Percentiles rank a stretch among this genome's conserved stretches.
Evolutionary conservation across 1,140 invertebrate species (phyloP).

Genomic region (Carposina sasakii): DNA sequence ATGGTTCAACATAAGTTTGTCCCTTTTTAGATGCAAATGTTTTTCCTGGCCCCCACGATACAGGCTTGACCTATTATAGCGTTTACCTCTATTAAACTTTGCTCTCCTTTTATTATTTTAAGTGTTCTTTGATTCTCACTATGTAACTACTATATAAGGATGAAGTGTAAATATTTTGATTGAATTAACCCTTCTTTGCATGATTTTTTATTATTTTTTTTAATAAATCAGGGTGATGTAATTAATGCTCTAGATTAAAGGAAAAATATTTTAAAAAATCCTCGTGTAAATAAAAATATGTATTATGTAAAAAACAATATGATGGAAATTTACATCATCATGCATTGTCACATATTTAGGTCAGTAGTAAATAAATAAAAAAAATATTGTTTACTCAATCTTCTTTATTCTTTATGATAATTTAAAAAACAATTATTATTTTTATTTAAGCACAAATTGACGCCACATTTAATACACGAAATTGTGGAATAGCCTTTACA

Average conservation of each 20-base stretch:
- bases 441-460: slow-evolving; percentile 35
- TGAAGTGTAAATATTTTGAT: no score
- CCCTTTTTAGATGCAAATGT: no score
- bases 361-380: slow-evolving; percentile 37
- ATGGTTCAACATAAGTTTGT: no score
- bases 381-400: slow-evolving; percentile 4
- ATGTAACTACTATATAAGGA: no score
- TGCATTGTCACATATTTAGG: slow-evolving; percentile 26
- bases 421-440: slow-evolving; percentile 43
- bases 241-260: slow-evolving; percentile 31
- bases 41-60: no score
- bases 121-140: no score
- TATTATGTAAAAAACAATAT: slow-evolving; percentile 16
- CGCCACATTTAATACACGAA: slow-evolving; percentile 30
- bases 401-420: slow-evolving; percentile 34
- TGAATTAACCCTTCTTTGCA: slow-evolving; percentile 25
- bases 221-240: slow-evolving; percentile 32
- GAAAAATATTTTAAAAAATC: slow-evolving; percentile 31
- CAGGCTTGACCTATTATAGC: no score
- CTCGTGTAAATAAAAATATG: not conserved
- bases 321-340: slow-evolving; percentile 29
- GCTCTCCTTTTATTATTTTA: no score
- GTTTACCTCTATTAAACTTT: no score
- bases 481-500: slow-evolving; percentile 38
- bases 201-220: slow-evolving; percentile 29